These are phyloP conservation scores for Petroica traversi DNA, from an alignment of 2,113 vertebrate species.

Conservation along the genomic window DNA sequence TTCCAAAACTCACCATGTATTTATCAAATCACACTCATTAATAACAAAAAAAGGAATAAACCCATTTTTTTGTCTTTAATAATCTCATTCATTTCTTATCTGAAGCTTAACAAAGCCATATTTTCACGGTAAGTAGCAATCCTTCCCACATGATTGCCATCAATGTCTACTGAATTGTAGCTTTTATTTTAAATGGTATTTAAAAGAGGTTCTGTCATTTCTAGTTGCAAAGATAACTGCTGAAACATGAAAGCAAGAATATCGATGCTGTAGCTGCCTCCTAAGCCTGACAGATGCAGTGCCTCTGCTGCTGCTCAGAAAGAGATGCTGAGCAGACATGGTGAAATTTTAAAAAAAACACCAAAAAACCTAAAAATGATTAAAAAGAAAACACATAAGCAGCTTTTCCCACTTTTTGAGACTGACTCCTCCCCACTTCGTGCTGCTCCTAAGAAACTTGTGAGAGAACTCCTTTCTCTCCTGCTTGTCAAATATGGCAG, in stretches of 20 bases:
- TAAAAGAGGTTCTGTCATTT: slow-evolving; percentile 34
- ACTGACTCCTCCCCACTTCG: background rate
- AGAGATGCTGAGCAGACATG: background rate
- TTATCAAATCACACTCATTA: background rate
- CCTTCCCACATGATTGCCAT: slow-evolving; percentile 21
- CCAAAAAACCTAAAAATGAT: background rate
- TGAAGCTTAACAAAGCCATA: background rate
- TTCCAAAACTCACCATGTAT: background rate
- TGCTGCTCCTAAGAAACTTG: background rate
- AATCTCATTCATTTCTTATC: background rate
- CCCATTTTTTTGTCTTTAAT: background rate
- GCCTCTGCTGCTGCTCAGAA: background rate
- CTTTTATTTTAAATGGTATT: slow-evolving; percentile 40
- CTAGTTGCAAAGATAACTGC: slow-evolving; percentile 31
- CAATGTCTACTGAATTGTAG: slow-evolving; percentile 14
- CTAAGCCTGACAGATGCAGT: slow-evolving; percentile 26
- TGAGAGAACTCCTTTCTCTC: background rate
- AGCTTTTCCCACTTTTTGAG: background rate
- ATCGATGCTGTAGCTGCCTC: background rate
- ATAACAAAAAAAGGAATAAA: background rate
- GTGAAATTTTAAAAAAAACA: background rate
- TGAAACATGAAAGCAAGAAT: slow-evolving; percentile 27
- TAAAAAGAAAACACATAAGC: background rate
- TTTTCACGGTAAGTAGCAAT: background rate
- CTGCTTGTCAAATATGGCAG: background rate